Evolutionary conservation across 2,888 invertebrate genomes (phyloP).

Genomic region (Psococerastis gibbosa): DNA sequence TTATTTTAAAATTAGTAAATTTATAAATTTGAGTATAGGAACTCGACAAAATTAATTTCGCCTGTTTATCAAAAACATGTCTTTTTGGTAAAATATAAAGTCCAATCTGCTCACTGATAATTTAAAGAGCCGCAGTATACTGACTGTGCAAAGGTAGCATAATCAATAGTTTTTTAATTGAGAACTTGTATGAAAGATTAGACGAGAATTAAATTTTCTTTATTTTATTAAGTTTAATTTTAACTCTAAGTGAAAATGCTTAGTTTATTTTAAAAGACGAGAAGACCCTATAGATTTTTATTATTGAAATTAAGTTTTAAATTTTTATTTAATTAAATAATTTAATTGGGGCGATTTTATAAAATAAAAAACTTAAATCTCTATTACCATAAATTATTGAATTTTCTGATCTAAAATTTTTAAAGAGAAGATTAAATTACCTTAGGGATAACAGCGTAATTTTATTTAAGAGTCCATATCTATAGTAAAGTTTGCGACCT

Average conservation of each 20-base stretch:
- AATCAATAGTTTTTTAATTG: constrained; percentile 65
- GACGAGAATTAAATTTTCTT: constrained; percentile 43
- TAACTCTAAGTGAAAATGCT: constrained; percentile 43
- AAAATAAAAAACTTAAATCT: constrained; percentile 27
- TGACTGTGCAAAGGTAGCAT: constrained; percentile 67
- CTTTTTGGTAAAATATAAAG: constrained; percentile 42
- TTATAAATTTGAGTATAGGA: constrained; percentile 31
- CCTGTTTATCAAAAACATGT: constrained; percentile 62
- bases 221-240: constrained; percentile 33
- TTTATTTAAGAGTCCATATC: constrained; percentile 54
- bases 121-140: constrained; percentile 60
- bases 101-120: constrained; percentile 52
- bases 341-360: constrained; percentile 43
- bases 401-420: constrained; percentile 34
- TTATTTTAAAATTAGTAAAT: constrained; percentile 26
- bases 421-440: constrained; percentile 53
- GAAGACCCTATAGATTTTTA: constrained; percentile 63
- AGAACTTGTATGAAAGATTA: constrained; percentile 57
- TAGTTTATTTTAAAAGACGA: constrained; percentile 45
- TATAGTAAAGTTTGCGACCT: constrained; percentile 61
- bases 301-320: constrained; percentile 21
- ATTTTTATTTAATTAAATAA: constrained; percentile 24
- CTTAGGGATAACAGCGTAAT: constrained; percentile 75
- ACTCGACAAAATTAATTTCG: constrained; percentile 42
- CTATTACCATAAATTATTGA: constrained; percentile 29